Evolutionary conservation across 2,888 invertebrate genomes (phyloP).

Genomic region (Dioctria linearis): DNA sequence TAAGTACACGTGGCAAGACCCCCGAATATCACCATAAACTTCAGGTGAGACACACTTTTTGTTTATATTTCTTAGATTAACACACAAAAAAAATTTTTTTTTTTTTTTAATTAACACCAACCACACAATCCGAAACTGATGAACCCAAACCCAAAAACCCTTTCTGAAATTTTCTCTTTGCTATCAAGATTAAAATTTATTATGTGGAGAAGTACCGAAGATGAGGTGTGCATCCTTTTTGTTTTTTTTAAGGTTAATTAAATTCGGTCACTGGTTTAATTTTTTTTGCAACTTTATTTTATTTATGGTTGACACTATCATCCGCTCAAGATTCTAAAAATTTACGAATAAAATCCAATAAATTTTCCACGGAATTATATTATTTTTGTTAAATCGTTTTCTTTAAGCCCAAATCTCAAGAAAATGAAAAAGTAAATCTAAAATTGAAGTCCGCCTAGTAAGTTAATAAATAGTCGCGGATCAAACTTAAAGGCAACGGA

Average conservation of each 20-base stretch:
- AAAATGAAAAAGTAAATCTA: background rate
- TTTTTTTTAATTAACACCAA: background rate
- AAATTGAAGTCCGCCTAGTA: background rate
- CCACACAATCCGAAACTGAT: constrained; percentile 3
- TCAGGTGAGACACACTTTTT: constrained; percentile 10
- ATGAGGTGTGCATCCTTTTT: background rate
- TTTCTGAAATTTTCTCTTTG: background rate
- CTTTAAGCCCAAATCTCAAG: background rate
- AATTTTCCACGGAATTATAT: constrained; percentile 4
- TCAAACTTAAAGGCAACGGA: constrained; percentile 8
- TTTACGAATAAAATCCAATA: background rate
- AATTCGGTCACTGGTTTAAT: constrained; percentile 16
- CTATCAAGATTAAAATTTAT: background rate
- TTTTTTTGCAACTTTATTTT: constrained; percentile 12
- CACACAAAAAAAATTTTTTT: constrained; percentile 19
- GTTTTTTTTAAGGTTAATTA: constrained; percentile 2
- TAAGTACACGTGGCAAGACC: constrained; percentile 21
- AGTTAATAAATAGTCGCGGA: background rate
- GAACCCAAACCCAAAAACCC: background rate
- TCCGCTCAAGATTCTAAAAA: background rate
- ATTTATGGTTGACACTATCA: constrained; percentile 12
- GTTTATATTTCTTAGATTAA: constrained; percentile 20
- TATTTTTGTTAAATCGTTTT: background rate
- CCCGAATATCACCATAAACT: background rate
- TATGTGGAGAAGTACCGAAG: background rate